A percentile compares a stretch with the other conserved stretches of the same genome.
phyloP scores from a whole-genome alignment of 2,113 vertebrate genomes.

The Microcebus lehilahytsara region DNA sequence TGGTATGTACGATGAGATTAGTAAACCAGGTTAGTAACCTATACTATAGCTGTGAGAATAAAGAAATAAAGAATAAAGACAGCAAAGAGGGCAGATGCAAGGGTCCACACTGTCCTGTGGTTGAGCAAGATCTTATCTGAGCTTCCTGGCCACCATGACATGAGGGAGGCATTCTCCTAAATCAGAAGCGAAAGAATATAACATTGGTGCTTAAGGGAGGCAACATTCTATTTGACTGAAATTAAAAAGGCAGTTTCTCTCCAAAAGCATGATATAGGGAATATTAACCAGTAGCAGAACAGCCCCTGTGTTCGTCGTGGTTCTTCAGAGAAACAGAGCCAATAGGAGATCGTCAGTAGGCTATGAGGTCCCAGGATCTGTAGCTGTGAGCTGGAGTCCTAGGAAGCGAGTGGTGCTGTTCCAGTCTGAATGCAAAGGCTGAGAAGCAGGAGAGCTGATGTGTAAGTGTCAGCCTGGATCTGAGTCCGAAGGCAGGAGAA shows the following conservation, averaged over 20 bases:
- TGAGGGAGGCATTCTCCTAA: neutral
- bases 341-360: too few relatives aligned
- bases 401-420: neutral
- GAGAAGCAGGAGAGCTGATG: neutral
- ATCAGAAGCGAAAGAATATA: neutral
- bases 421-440: neutral
- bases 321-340: neutral
- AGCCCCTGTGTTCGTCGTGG: neutral
- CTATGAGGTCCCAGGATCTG: neutral
- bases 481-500: neutral
- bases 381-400: neutral
- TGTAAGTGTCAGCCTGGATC: neutral
- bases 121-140: neutral
- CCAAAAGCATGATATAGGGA: neutral
- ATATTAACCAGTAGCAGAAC: neutral
- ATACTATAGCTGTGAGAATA: neutral
- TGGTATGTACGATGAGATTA: neutral
- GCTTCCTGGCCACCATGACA: neutral
- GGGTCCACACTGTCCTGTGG: neutral
- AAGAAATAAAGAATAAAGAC: neutral
- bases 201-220: neutral
- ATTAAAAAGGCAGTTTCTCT: neutral
- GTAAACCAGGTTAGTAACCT: neutral
- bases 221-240: conserved; percentile 2
- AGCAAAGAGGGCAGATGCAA: neutral